Conservation (phyloP, 2,888 invertebrate species). For the Drosophila quinaria region DNA sequence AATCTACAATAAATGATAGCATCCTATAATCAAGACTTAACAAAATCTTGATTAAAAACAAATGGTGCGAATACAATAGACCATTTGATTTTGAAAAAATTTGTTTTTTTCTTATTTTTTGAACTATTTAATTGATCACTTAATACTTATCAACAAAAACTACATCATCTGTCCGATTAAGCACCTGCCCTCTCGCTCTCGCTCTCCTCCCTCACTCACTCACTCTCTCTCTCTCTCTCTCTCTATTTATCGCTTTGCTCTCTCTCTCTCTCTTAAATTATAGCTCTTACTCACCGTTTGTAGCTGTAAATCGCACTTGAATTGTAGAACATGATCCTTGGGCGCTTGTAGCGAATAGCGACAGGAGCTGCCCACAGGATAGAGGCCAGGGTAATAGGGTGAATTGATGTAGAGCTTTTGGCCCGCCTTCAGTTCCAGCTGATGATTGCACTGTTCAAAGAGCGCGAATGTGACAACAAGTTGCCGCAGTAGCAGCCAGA, state of each 20-base stretch:
- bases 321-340: slow-evolving; percentile 75
- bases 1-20: too few species aligned
- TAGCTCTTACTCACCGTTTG: slow-evolving; percentile 72
- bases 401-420: slow-evolving; percentile 82
- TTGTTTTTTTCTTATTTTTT: too few species aligned
- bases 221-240: not conserved
- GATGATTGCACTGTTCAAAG: slow-evolving; percentile 83
- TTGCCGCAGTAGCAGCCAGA: slow-evolving; percentile 20
- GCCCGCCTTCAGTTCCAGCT: slow-evolving; percentile 70
- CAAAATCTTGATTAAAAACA: too few species aligned
- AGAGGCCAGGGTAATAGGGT: slow-evolving; percentile 81
- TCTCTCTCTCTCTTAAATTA: not conserved
- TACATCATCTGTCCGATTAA: too few species aligned
- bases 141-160: too few species aligned
- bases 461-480: slow-evolving; percentile 38
- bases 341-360: slow-evolving; percentile 83
- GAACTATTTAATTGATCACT: too few species aligned
- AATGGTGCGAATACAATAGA: too few species aligned
- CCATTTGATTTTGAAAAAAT: too few species aligned
- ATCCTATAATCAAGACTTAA: too few species aligned
- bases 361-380: slow-evolving; percentile 83
- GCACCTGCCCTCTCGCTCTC: too few species aligned
- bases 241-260: not conserved
- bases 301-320: slow-evolving; percentile 80
- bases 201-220: not conserved